Evolutionary conservation across 2,113 vertebrate genomes (phyloP).

Genomic region (Oncorhynchus gorbuscha): DNA sequence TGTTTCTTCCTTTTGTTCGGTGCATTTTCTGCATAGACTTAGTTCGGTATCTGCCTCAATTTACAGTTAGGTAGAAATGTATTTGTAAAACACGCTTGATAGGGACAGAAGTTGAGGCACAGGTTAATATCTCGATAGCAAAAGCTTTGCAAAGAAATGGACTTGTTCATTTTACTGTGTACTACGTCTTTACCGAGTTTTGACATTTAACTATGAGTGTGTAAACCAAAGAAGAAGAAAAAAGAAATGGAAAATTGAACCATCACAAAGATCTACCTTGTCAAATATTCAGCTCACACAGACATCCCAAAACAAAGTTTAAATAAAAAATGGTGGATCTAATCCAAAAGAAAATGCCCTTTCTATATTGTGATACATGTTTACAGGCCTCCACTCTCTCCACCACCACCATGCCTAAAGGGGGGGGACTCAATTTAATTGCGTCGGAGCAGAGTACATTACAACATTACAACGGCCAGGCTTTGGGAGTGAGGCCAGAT

Average conservation of each 20-base stretch:
- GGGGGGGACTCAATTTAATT: slow-evolving; percentile 60
- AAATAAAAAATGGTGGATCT: neutral
- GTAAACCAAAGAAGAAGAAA: neutral
- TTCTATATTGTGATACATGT: slow-evolving; percentile 7
- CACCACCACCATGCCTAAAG: slow-evolving; percentile 21
- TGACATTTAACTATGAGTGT: too few species aligned
- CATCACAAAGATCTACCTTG: slow-evolving; percentile 38
- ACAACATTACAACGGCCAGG: slow-evolving; percentile 23
- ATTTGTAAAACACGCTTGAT: too few species aligned
- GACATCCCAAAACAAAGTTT: slow-evolving; percentile 9
- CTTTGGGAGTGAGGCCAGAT: slow-evolving; percentile 65
- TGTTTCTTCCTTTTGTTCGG: too few species aligned
- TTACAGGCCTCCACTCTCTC: slow-evolving; percentile 49
- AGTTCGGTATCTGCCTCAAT: too few species aligned
- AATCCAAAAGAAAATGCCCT: slow-evolving; percentile 53
- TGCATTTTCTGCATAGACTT: too few species aligned
- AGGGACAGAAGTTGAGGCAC: too few species aligned
- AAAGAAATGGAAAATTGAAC: too few species aligned
- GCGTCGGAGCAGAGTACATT: slow-evolving; percentile 61
- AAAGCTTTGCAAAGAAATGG: too few species aligned
- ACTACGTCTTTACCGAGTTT: too few species aligned
- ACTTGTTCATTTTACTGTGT: too few species aligned
- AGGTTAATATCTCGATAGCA: too few species aligned
- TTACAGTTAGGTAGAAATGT: too few species aligned
- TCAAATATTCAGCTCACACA: slow-evolving; percentile 34